Percentiles rank a stretch among this genome's conserved stretches.
Evolutionary conservation across 2,888 invertebrate species (phyloP).

Genomic region (Orchestes rusci): DNA sequence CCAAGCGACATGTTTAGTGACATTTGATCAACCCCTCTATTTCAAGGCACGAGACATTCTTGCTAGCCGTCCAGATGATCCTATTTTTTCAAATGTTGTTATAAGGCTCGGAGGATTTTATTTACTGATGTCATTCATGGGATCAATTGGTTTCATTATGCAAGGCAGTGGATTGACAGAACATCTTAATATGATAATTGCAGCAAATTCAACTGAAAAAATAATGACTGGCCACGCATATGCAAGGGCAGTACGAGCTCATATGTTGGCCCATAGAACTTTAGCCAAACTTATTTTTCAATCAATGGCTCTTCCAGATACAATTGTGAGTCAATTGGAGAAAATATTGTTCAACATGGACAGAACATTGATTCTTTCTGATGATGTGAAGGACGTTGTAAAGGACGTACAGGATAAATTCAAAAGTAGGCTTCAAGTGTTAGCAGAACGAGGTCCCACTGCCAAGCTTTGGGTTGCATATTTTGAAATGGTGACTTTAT

Average conservation of each 20-base stretch:
- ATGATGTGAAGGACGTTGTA: background rate
- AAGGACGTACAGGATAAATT: background rate
- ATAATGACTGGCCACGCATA: conserved; percentile 3
- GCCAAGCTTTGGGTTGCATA: background rate
- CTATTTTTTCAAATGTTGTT: conserved; percentile 1
- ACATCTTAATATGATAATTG: conserved; percentile 1
- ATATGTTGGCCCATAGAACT: conserved; percentile 2
- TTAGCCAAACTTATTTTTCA: background rate
- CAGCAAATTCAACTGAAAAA: conserved; percentile 3
- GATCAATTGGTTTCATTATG: conserved; percentile 1
- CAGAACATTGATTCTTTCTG: background rate
- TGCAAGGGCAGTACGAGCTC: background rate
- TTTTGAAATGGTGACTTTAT: background rate
- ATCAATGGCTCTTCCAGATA: background rate
- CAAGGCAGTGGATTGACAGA: conserved; percentile 2
- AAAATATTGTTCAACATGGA: background rate
- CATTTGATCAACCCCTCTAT: conserved; percentile 2
- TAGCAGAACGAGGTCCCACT: background rate
- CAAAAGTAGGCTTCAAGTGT: background rate
- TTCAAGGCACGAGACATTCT: conserved; percentile 2
- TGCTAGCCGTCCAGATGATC: background rate
- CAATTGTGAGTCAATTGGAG: background rate
- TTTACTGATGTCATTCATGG: conserved; percentile 3
- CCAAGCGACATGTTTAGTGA: conserved; percentile 1
- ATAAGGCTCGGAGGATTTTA: background rate